A percentile compares a stretch with the other conserved stretches of the same genome.
These are phyloP conservation scores for Elgonia sp. DNA, from an alignment of 2,888 invertebrate genomes.

Conservation along the genomic window DNA sequence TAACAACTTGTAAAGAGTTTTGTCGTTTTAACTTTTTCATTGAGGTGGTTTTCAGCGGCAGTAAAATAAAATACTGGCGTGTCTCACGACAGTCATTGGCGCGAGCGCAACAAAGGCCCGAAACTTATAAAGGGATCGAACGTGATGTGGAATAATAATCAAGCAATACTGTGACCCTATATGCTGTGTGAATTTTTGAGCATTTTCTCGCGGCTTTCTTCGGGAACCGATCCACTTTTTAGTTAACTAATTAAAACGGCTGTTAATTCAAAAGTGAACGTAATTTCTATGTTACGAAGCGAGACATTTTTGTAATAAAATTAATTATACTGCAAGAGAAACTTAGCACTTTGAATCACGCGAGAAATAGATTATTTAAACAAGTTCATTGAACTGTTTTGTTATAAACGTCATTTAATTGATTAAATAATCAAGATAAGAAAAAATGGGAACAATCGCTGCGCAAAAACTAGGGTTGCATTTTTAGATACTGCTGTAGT, in stretches of 20 bases:
- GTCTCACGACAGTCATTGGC: constrained; percentile 58
- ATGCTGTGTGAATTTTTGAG: background rate
- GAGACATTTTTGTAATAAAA: constrained; percentile 23
- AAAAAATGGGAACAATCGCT: no score
- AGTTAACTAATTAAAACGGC: constrained; percentile 18
- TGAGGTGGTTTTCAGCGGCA: constrained; percentile 36
- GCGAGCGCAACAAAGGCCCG: constrained; percentile 41
- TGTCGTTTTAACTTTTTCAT: constrained; percentile 46
- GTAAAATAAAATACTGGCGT: constrained; percentile 40
- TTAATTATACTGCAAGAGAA: background rate
- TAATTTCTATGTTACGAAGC: constrained; percentile 3
- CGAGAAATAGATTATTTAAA: background rate
- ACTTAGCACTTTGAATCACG: constrained; percentile 13
- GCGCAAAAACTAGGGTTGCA: no score
- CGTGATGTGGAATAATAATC: constrained; percentile 59
- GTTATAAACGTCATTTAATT: no score
- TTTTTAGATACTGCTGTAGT: no score
- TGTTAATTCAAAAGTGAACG: constrained; percentile 31
- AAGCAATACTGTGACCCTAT: background rate
- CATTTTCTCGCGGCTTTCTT: background rate
- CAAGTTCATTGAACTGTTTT: background rate
- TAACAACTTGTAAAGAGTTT: constrained; percentile 44
- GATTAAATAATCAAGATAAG: no score
- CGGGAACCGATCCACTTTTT: constrained; percentile 12
- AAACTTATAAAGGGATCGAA: constrained; percentile 44